Conservation (phyloP, 2,797 vertebrate genomes). For the Dendrocincla tyrannina region DNA sequence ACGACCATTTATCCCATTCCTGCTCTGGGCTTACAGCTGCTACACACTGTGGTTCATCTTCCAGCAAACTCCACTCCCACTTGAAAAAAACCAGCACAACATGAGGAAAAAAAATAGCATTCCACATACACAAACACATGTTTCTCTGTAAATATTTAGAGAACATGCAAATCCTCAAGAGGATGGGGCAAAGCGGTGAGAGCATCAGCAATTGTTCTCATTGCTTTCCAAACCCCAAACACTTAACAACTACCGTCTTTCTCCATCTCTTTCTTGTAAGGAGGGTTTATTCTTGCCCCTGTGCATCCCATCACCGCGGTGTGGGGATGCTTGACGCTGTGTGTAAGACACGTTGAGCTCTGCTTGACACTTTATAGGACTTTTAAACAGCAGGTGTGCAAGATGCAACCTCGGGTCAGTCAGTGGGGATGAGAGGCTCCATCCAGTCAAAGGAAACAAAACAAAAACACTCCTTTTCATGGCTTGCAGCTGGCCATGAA, state of each 20-base stretch:
- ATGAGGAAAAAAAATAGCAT: not conserved
- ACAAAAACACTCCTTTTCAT: not conserved
- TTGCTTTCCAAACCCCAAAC: not conserved
- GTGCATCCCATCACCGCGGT: not conserved
- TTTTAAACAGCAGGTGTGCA: constrained; percentile 65
- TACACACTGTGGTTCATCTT: not conserved
- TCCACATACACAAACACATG: not conserved
- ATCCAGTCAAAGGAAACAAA: not conserved
- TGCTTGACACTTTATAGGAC: constrained; percentile 16
- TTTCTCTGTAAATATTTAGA: constrained; percentile 4
- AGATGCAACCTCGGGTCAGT: constrained; percentile 36
- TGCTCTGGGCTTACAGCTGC: not conserved
- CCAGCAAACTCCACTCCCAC: not conserved
- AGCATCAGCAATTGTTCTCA: rapidly evolving
- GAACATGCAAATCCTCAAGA: not conserved
- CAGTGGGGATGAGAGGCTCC: constrained; percentile 35
- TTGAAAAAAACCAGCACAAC: not conserved
- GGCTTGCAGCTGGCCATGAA: constrained; percentile 44
- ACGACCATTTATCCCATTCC: rapidly evolving
- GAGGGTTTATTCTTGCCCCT: not conserved
- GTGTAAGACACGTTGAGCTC: not conserved
- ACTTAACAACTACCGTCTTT: rapidly evolving
- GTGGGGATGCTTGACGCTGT: not conserved
- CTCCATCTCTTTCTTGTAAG: not conserved
- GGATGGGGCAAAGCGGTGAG: not conserved